Conservation (phyloP, 1,140 invertebrate genomes). For the Zaprionus tsacasi region DNA sequence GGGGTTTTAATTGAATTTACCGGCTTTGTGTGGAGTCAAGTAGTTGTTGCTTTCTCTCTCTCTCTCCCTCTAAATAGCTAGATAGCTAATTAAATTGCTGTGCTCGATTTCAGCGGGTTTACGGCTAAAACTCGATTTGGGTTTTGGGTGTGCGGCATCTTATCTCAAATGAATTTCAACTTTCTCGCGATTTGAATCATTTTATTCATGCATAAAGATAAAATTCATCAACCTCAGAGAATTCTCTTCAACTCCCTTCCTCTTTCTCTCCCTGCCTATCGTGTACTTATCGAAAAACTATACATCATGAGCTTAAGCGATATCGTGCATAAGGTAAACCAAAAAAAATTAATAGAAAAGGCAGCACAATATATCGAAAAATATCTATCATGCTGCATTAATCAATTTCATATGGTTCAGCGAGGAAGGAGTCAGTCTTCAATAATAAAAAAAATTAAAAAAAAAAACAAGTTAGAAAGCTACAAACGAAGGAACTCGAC, state of each 20-base stretch:
- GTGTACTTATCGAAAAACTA: slow-evolving; percentile 62
- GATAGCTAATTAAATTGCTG: slow-evolving; percentile 27
- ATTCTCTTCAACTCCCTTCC: neutral
- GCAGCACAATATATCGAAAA: slow-evolving; percentile 52
- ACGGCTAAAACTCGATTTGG: neutral
- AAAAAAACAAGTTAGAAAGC: slow-evolving; percentile 25
- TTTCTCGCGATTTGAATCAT: slow-evolving; percentile 18
- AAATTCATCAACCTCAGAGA: slow-evolving; percentile 36
- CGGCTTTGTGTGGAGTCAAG: slow-evolving; percentile 15
- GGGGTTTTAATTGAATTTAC: slow-evolving; percentile 55
- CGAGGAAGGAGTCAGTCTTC: slow-evolving; percentile 19
- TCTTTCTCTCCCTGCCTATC: neutral
- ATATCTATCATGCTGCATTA: slow-evolving; percentile 82
- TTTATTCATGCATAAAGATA: slow-evolving; percentile 23
- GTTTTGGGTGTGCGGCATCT: neutral
- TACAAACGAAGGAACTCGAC: no score
- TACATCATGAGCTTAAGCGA: slow-evolving; percentile 75
- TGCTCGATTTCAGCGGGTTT: neutral
- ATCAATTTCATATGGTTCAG: slow-evolving; percentile 72
- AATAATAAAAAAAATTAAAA: slow-evolving; percentile 24
- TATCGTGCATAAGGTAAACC: slow-evolving; percentile 41
- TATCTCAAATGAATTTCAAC: neutral
- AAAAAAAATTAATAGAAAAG: slow-evolving; percentile 41
- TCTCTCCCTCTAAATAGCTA: neutral
- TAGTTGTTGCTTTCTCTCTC: neutral